Percentiles rank a stretch among this genome's conserved stretches.
Evolutionary conservation across 2,113 vertebrate species (phyloP).

Genomic region (Rhombomys opimus): DNA sequence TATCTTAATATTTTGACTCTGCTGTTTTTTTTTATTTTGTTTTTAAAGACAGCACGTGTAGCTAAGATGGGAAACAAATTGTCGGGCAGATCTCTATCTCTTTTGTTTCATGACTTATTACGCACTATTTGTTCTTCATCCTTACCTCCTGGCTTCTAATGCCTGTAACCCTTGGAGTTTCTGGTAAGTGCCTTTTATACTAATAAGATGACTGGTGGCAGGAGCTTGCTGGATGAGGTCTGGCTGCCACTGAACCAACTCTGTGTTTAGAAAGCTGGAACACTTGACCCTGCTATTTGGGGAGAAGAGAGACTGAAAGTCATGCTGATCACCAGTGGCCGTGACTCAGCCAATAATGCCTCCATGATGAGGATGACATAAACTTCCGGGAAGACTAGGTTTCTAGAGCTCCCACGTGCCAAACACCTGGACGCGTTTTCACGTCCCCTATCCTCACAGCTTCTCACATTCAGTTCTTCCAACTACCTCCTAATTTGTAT

Average conservation of each 20-base stretch:
- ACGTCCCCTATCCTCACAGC: no score
- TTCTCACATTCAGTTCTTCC: neutral
- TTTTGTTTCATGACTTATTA: neutral
- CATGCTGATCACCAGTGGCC: neutral
- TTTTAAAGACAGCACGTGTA: neutral
- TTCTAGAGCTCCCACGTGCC: neutral
- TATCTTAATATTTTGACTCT: neutral
- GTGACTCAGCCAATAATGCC: no score
- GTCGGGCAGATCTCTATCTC: neutral
- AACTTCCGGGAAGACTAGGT: neutral
- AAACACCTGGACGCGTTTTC: neutral
- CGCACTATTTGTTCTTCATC: neutral
- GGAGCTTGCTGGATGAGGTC: neutral
- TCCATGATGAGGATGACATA: neutral
- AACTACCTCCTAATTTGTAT: neutral
- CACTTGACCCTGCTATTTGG: neutral
- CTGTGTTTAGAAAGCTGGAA: neutral
- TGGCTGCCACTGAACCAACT: neutral
- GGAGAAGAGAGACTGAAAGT: neutral
- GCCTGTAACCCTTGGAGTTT: neutral
- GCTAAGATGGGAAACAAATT: neutral
- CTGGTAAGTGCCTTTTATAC: neutral
- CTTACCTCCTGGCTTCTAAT: neutral
- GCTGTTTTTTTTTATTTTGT: no score
- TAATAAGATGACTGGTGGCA: neutral